Conservation (phyloP, 1,140 invertebrate species). For the Lerema accius region DNA sequence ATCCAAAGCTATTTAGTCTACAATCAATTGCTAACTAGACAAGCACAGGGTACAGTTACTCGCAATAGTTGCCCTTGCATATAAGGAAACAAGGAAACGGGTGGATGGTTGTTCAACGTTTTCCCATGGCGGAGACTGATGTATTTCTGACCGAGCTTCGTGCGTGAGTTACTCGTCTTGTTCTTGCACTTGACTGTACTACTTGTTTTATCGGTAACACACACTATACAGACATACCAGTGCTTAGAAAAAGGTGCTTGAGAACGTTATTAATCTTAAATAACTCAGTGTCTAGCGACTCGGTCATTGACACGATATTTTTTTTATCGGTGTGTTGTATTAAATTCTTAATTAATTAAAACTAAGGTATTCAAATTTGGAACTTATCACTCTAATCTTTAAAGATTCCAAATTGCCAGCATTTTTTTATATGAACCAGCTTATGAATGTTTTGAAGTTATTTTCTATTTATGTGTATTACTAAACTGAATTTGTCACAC, state of each 20-base stretch:
- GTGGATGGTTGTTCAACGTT: constrained; percentile 49
- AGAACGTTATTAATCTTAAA: no score
- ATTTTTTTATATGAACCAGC: no score
- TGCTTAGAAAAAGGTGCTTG: constrained; percentile 7
- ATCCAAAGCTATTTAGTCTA: constrained; percentile 8
- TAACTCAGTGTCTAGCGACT: no score
- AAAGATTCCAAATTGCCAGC: no score
- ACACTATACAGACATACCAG: constrained; percentile 13
- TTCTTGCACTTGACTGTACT: constrained; percentile 70
- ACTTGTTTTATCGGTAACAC: constrained; percentile 29
- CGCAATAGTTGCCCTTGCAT: constrained; percentile 49
- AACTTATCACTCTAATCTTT: no score
- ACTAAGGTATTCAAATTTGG: no score
- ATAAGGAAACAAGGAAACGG: constrained; percentile 70
- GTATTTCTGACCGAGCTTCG: constrained; percentile 56
- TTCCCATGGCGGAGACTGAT: constrained; percentile 71
- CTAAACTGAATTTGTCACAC: no score
- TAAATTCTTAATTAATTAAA: no score
- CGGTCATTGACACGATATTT: no score
- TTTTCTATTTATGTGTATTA: no score
- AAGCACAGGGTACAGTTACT: constrained; percentile 16
- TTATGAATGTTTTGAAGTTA: no score
- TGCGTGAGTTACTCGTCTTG: constrained; percentile 50
- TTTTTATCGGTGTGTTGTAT: no score
- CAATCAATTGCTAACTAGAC: constrained; percentile 17